phyloP scores from a whole-genome alignment of 53 echinoderm and acorn worm species.

The Crossaster papposus region DNA sequence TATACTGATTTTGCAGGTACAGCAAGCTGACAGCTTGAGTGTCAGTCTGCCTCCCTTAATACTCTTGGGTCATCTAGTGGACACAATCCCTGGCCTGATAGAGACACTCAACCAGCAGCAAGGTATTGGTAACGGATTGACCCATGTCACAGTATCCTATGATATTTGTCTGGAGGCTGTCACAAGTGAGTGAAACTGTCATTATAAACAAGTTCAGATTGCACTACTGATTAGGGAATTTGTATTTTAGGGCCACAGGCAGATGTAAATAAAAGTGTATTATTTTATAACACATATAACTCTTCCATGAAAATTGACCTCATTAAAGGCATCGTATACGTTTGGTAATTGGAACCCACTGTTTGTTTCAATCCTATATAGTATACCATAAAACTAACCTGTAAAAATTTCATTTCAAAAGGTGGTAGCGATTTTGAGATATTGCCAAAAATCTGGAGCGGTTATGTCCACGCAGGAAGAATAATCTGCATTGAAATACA shows the following conservation, averaged over 20 bases:
- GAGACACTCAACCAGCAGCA: conserved; percentile 63
- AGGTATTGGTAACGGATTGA: conserved; percentile 46
- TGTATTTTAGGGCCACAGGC: background rate
- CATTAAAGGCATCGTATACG: too few relatives aligned
- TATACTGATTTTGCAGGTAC: conserved; percentile 48
- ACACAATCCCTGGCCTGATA: conserved; percentile 70
- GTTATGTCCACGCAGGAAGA: too few relatives aligned
- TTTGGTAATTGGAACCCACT: too few relatives aligned
- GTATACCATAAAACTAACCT: too few relatives aligned
- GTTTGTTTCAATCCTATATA: too few relatives aligned
- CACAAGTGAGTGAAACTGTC: background rate
- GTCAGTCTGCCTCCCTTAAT: conserved; percentile 69
- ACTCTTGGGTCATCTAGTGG: conserved; percentile 74
- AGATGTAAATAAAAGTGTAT: background rate
- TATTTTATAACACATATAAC: too few relatives aligned
- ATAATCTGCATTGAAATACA: too few relatives aligned
- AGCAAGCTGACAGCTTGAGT: conserved; percentile 50
- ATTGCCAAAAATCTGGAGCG: too few relatives aligned
- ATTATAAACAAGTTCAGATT: background rate
- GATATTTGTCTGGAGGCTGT: background rate
- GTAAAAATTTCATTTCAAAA: too few relatives aligned
- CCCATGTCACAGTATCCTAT: background rate
- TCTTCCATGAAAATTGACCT: too few relatives aligned
- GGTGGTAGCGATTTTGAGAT: too few relatives aligned
- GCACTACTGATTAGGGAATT: background rate